A percentile compares a stretch with the other conserved stretches of the same genome.
Evolutionary conservation across 2,113 vertebrate species (phyloP).

Genomic region (Steatornis caripensis): DNA sequence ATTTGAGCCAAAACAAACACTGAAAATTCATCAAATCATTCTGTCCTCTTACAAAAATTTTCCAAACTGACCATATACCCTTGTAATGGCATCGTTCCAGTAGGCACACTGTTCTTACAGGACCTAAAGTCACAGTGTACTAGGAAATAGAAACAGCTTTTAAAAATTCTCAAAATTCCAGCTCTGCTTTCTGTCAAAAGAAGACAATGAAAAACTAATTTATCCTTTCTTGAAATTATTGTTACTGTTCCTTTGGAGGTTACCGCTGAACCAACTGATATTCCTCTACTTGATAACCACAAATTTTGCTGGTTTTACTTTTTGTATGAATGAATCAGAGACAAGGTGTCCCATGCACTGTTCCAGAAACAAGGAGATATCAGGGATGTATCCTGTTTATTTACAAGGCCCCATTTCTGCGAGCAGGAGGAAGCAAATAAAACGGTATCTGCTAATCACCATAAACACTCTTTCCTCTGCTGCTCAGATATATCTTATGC

Average conservation of each 20-base stretch:
- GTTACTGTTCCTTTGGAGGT: not conserved
- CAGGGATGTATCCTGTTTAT: not conserved
- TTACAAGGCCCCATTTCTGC: not conserved
- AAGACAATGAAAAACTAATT: not conserved
- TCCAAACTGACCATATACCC: not conserved
- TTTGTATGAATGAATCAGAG: not conserved
- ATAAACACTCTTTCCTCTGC: not conserved
- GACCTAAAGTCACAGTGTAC: not conserved
- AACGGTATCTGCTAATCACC: not conserved
- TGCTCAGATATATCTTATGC: not conserved
- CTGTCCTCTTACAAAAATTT: not conserved
- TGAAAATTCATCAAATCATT: not conserved
- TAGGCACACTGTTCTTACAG: not conserved
- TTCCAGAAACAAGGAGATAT: not conserved
- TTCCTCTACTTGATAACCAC: not conserved
- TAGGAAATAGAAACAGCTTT: not conserved
- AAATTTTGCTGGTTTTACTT: not conserved
- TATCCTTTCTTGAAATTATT: not conserved
- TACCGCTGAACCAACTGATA: not conserved
- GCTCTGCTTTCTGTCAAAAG: not conserved
- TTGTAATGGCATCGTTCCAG: not conserved
- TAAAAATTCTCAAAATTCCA: not conserved
- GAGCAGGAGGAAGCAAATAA: not conserved
- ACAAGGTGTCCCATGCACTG: not conserved
- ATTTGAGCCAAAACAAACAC: not conserved